phyloP scores from a whole-genome alignment of 2,797 vertebrate genomes.

The Periparus ater region DNA sequence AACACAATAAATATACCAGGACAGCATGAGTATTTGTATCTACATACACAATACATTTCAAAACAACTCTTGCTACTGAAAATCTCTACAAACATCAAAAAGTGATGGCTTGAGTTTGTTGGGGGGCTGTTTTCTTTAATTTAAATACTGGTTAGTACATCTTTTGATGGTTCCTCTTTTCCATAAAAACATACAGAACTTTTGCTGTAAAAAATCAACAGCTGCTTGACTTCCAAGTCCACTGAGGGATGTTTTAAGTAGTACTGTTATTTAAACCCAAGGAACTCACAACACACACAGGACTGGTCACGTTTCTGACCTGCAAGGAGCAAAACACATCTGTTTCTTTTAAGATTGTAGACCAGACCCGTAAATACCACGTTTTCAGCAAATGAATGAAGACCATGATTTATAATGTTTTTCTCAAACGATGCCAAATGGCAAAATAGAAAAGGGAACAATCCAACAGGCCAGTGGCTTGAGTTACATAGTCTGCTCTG shows the following conservation, averaged over 20 bases:
- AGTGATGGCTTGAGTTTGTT: neutral
- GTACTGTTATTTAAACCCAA: neutral
- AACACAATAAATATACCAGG: neutral
- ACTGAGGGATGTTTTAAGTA: neutral
- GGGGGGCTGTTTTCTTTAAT: neutral
- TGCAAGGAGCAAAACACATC: neutral
- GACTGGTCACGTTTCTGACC: neutral
- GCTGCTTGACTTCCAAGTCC: neutral
- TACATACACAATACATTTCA: neutral
- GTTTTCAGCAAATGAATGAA: neutral
- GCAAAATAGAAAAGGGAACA: neutral
- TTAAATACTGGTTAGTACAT: neutral
- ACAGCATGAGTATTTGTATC: rapidly evolving
- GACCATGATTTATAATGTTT: neutral
- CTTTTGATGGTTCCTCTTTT: neutral
- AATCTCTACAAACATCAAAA: neutral
- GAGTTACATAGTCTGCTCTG: neutral
- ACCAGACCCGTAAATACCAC: neutral
- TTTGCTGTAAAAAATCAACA: neutral
- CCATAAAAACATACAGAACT: neutral
- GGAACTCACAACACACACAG: neutral
- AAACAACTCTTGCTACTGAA: neutral
- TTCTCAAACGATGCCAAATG: neutral
- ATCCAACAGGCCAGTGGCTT: neutral
- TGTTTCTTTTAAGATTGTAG: neutral